Percentiles rank a stretch among this genome's conserved stretches.
Conservation (phyloP, 2,113 vertebrate genomes). For the Oxyura jamaicensis region DNA sequence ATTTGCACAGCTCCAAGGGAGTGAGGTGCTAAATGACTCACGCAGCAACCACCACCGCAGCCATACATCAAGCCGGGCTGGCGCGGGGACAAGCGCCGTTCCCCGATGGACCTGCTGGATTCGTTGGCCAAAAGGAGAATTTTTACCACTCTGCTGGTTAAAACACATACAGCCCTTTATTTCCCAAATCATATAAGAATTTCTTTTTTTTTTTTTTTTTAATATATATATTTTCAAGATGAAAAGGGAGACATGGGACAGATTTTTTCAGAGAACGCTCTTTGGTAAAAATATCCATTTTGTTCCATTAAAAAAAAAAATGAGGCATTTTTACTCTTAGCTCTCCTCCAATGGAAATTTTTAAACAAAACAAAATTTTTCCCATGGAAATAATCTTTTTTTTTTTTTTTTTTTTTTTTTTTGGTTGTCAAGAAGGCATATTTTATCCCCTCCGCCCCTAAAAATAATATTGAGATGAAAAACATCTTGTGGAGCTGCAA, state of each 20-base stretch:
- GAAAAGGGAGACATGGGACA: background rate
- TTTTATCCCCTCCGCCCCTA: background rate
- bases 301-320: background rate
- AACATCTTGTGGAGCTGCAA: background rate
- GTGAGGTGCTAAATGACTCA: constrained; percentile 11
- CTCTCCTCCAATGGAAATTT: background rate
- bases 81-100: background rate
- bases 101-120: background rate
- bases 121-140: background rate
- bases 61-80: background rate
- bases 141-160: background rate
- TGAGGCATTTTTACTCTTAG: background rate
- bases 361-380: constrained; percentile 10
- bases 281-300: background rate
- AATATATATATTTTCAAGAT: background rate
- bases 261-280: background rate
- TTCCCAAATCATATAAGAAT: background rate
- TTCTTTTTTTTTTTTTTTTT: background rate
- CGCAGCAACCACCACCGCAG: background rate
- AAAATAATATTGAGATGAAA: background rate
- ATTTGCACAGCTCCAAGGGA: background rate
- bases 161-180: background rate
- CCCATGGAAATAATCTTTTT: background rate
- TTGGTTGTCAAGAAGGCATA: background rate
- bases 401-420: background rate